These are phyloP conservation scores for Artibeus lituratus DNA, from an alignment of 2,797 vertebrate species.

Conservation along the genomic window DNA sequence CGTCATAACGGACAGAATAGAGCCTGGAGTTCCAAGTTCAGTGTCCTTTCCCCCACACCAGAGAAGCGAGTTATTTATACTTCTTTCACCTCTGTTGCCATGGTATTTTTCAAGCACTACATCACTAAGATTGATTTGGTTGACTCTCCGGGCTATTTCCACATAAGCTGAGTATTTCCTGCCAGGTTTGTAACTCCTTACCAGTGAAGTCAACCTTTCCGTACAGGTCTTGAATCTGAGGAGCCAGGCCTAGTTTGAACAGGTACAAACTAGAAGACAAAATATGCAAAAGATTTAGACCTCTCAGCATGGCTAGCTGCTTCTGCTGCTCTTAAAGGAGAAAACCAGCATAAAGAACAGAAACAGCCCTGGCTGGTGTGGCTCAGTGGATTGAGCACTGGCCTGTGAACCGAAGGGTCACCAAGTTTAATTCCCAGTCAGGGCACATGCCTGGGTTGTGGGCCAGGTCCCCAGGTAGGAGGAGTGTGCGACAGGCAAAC, in stretches of 20 bases:
- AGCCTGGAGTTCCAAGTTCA: not conserved
- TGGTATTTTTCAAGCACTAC: not conserved
- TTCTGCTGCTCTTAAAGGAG: not conserved
- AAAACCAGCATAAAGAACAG: not conserved
- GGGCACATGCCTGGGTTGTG: too few species aligned
- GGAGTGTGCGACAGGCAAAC: too few species aligned
- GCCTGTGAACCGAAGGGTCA: too few species aligned
- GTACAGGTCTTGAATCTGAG: slow-evolving; percentile 98
- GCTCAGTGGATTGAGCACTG: too few species aligned
- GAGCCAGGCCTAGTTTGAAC: slow-evolving; percentile 97
- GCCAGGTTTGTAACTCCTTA: slow-evolving; percentile 78
- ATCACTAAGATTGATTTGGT: not conserved
- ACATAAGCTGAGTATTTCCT: not conserved
- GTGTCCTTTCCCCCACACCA: not conserved
- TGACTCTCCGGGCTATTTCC: slow-evolving; percentile 23
- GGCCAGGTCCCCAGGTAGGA: too few species aligned
- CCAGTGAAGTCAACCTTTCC: slow-evolving; percentile 99
- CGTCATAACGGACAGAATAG: not conserved
- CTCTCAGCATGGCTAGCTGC: not conserved
- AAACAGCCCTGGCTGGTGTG: not conserved
- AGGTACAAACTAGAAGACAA: slow-evolving; percentile 91
- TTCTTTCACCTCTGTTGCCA: not conserved
- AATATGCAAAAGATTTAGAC: slow-evolving; percentile 50
- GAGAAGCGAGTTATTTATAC: not conserved
- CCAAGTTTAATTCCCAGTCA: too few species aligned